phyloP scores from a whole-genome alignment of 2,113 vertebrate genomes.

The Poeciliopsis occidentalis region DNA sequence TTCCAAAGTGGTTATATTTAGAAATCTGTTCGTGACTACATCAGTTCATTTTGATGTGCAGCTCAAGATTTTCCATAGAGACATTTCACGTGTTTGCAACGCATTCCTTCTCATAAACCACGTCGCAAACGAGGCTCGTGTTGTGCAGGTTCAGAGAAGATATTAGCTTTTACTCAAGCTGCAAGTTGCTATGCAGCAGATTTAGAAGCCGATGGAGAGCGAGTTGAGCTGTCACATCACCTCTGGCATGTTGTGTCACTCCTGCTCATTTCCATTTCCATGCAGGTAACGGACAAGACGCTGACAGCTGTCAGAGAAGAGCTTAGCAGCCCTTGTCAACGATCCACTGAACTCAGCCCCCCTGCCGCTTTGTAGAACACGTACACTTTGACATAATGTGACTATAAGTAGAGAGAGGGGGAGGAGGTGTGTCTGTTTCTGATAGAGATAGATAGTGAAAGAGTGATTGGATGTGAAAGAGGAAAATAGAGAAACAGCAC shows the following conservation, averaged over 20 bases:
- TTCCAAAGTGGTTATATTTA: background rate
- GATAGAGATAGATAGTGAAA: constrained; percentile 44
- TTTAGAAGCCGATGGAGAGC: constrained; percentile 43
- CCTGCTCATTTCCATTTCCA: constrained; percentile 87
- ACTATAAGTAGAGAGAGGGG: constrained; percentile 65
- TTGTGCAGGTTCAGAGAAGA: constrained; percentile 45
- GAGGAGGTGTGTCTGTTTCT: constrained; percentile 50
- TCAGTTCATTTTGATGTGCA: background rate
- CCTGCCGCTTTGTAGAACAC: constrained; percentile 82
- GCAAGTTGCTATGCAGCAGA: constrained; percentile 44
- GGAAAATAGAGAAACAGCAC: constrained; percentile 31
- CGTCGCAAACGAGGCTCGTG: constrained; percentile 46
- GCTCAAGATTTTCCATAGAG: background rate
- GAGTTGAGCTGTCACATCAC: constrained; percentile 87
- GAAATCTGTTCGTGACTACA: background rate
- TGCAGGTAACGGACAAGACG: constrained; percentile 88
- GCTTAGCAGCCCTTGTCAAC: constrained; percentile 87
- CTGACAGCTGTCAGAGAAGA: constrained; percentile 84
- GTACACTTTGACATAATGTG: constrained; percentile 84
- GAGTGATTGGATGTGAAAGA: constrained; percentile 30
- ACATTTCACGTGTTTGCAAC: background rate
- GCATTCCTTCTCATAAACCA: constrained; percentile 11
- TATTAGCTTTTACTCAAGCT: constrained; percentile 59
- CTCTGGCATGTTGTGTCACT: constrained; percentile 94
- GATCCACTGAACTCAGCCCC: constrained; percentile 77